Conservation (phyloP, 2,113 vertebrate genomes). For the Bothrops jararaca region DNA sequence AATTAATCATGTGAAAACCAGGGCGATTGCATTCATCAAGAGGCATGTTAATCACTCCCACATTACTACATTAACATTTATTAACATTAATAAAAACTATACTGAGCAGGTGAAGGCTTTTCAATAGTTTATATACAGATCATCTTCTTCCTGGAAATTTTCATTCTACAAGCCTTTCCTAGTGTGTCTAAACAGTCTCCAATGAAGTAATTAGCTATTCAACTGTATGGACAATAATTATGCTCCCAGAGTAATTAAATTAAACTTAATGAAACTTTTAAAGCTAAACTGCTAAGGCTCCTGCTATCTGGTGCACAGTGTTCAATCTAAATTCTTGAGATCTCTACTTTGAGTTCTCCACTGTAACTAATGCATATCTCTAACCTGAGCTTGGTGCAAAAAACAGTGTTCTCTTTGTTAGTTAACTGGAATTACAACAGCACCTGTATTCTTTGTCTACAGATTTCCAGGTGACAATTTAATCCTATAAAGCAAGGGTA, state of each 20-base stretch:
- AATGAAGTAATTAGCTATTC: not conserved
- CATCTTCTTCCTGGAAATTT: not conserved
- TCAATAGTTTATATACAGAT: not conserved
- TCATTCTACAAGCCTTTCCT: not conserved
- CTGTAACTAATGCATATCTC: not conserved
- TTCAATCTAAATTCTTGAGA: not conserved
- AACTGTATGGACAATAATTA: not conserved
- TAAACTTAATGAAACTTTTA: not conserved
- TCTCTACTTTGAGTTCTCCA: not conserved
- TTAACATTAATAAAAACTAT: not conserved
- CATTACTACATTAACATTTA: not conserved
- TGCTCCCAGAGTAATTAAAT: not conserved
- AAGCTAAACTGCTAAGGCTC: not conserved
- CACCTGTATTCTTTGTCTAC: not conserved
- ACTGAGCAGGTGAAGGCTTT: not conserved
- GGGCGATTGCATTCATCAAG: not conserved
- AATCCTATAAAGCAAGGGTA: not conserved
- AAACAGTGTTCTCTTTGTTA: not conserved
- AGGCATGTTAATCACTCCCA: not conserved
- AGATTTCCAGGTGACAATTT: not conserved
- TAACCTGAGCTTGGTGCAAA: not conserved
- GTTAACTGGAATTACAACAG: not conserved
- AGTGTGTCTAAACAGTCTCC: not conserved
- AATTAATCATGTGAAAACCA: not conserved
- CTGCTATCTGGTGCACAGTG: not conserved